Percentiles rank a stretch among this genome's conserved stretches.
These are phyloP conservation scores for Bombyx mori DNA, from an alignment of 1,140 invertebrate species.

Conservation along the genomic window ASM3026992v2 NC_085121.1:8376001-8376500, in stretches of 20 bases:
- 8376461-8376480: conserved; percentile 7
- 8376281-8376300: conserved; percentile 4
- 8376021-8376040: conserved; percentile 13
- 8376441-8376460: conserved; percentile 11
- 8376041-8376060: conserved; percentile 1
- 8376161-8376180: conserved; percentile 24
- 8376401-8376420: conserved; percentile 12
- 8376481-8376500: conserved; percentile 7
- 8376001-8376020: conserved; percentile 6
- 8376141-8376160: conserved; percentile 24
- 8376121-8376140: conserved; percentile 37
- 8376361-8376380: conserved; percentile 8
- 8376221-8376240: conserved; percentile 28
- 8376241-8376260: conserved; percentile 21
- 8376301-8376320: neutral
- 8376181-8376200: conserved; percentile 28
- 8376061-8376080: conserved; percentile 13
- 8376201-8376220: conserved; percentile 29
- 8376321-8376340: conserved; percentile 15
- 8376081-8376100: conserved; percentile 20
- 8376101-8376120: conserved; percentile 23
- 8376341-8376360: conserved; percentile 13
- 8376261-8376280: conserved; percentile 29
- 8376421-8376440: neutral
- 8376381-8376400: conserved; percentile 1